These are phyloP conservation scores for Ormyrus rosae DNA, from an alignment of 2,888 invertebrate species.

Conservation along the genomic window DNA sequence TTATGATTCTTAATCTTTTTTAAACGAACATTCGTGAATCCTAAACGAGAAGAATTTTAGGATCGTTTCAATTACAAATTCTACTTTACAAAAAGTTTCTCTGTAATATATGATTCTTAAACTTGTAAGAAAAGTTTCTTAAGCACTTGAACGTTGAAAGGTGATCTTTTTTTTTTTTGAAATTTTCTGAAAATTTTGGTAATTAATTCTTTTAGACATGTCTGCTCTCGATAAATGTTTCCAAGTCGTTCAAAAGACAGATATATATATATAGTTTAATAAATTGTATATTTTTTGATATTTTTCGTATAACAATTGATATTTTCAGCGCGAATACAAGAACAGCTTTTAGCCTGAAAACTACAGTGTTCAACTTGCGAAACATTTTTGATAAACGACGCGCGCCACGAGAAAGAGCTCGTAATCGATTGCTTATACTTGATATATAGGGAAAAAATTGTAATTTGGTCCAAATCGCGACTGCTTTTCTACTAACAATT, in stretches of 20 bases:
- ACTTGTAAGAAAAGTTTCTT: constrained; percentile 15
- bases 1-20: constrained; percentile 12
- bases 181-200: constrained; percentile 7
- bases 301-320: constrained; percentile 34
- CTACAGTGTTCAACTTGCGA: constrained; percentile 37
- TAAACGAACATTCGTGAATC: constrained; percentile 3
- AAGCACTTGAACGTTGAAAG: constrained; percentile 36
- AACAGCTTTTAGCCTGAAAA: constrained; percentile 14
- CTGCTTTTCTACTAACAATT: constrained; percentile 54
- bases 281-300: constrained; percentile 10
- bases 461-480: constrained; percentile 64
- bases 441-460: constrained; percentile 49
- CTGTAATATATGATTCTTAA: constrained; percentile 37
- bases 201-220: not conserved
- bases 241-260: not conserved
- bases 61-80: constrained; percentile 13
- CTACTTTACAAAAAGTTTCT: constrained; percentile 30
- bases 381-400: constrained; percentile 42
- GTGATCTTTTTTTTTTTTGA: constrained; percentile 1
- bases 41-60: constrained; percentile 16
- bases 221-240: too few species aligned
- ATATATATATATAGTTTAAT: constrained; percentile 24
- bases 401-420: constrained; percentile 43
- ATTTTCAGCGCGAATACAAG: constrained; percentile 40
- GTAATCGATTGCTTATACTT: constrained; percentile 42